These are phyloP conservation scores for Misgurnus mizolepis DNA, from an alignment of 2,113 vertebrate species.

Conservation along the genomic window DNA sequence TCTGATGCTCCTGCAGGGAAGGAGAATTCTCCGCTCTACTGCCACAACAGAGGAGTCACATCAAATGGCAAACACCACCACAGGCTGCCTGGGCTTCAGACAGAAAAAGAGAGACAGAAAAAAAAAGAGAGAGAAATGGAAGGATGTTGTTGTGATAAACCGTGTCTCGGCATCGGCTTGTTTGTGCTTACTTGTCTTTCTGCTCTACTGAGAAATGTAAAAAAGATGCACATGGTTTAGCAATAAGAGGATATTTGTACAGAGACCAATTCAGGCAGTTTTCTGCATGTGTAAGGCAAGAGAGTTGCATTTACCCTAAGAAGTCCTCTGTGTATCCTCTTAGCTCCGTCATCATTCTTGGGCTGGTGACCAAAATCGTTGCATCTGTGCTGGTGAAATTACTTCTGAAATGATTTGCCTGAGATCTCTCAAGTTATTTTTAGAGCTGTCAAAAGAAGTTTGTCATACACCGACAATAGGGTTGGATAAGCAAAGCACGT, in stretches of 20 bases:
- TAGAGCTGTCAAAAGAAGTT: constrained; percentile 24
- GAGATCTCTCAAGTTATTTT: background rate
- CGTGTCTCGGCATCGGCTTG: background rate
- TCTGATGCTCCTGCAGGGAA: constrained; percentile 35
- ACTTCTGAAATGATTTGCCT: background rate
- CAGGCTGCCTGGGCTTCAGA: constrained; percentile 28
- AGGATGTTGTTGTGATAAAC: constrained; percentile 22
- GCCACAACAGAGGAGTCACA: constrained; percentile 31
- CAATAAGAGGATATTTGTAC: background rate
- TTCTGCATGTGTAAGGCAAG: background rate
- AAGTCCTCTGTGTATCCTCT: background rate
- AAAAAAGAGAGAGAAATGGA: background rate
- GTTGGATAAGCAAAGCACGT: background rate
- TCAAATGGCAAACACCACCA: constrained; percentile 51
- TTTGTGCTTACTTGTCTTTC: constrained; percentile 8
- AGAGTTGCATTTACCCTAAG: background rate
- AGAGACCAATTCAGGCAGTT: background rate
- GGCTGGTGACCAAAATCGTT: background rate
- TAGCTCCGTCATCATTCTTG: background rate
- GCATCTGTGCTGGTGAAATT: background rate
- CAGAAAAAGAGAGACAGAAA: background rate
- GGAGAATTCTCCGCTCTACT: constrained; percentile 12
- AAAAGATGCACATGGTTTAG: constrained; percentile 5
- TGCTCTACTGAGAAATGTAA: constrained; percentile 7
- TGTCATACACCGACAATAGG: constrained; percentile 1